phyloP scores from a whole-genome alignment of 2,797 vertebrate species.

The Pantherophis alleghaniensis region DNA sequence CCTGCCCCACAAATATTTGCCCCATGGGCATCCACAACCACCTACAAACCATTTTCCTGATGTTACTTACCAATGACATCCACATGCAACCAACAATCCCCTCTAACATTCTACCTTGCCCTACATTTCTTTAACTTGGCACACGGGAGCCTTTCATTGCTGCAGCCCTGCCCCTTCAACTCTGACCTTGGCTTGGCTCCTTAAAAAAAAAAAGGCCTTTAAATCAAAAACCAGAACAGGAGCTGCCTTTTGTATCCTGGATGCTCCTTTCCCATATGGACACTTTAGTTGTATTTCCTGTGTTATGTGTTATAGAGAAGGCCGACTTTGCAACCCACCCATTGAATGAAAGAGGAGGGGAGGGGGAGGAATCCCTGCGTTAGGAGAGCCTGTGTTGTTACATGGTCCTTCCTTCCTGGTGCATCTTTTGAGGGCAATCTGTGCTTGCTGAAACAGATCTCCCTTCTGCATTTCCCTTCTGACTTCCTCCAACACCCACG shows the following conservation, averaged over 20 bases:
- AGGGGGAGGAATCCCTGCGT: not conserved
- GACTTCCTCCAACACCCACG: not conserved
- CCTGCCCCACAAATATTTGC: not conserved
- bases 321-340: constrained; percentile 41
- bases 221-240: not conserved
- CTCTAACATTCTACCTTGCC: not conserved
- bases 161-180: not conserved
- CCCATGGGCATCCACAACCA: not conserved
- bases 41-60: not conserved
- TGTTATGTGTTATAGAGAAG: constrained; percentile 34
- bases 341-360: constrained; percentile 16
- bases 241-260: not conserved
- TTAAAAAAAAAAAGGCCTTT: not conserved
- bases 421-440: not conserved
- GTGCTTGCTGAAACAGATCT: not conserved
- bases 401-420: not conserved
- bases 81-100: not conserved
- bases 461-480: not conserved
- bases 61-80: not conserved
- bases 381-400: not conserved
- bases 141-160: not conserved
- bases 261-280: not conserved
- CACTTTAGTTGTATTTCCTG: not conserved
- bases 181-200: not conserved
- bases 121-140: not conserved